Evolutionary conservation across 2,113 vertebrate species (phyloP).

Genomic region (Fulica atra): DNA sequence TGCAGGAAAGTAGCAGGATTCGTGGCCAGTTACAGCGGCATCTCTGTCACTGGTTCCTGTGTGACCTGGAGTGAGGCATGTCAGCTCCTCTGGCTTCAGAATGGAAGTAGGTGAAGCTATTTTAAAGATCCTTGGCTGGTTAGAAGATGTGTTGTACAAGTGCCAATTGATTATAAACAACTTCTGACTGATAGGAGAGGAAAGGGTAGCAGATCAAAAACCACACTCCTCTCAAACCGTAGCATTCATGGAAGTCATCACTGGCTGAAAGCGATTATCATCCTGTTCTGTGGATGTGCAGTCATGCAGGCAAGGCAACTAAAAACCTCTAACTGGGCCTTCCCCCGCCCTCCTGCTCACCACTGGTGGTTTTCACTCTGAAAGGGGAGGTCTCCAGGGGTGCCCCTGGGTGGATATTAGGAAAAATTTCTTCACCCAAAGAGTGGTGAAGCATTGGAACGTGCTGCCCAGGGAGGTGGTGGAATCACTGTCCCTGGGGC

Average conservation of each 20-base stretch:
- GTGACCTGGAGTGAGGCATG: neutral
- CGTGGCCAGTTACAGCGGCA: neutral
- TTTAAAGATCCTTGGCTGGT: slow-evolving; percentile 27
- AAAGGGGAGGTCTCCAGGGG: neutral
- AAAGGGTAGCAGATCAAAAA: neutral
- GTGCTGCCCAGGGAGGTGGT: no score
- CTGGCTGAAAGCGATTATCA: neutral
- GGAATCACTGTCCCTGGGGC: no score
- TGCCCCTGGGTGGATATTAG: no score
- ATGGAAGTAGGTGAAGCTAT: neutral
- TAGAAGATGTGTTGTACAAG: neutral
- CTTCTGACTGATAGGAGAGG: neutral
- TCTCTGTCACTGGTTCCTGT: neutral
- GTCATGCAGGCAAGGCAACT: neutral
- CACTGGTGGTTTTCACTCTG: neutral
- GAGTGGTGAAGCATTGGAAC: no score
- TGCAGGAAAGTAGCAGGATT: neutral
- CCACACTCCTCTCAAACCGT: neutral
- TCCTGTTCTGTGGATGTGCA: neutral
- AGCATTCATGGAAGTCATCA: slow-evolving; percentile 19
- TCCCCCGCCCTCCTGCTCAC: neutral
- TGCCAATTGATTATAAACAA: neutral
- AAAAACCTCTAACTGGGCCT: neutral
- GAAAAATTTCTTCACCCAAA: no score
- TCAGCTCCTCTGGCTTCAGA: neutral